phyloP scores from a whole-genome alignment of 2,797 vertebrate species.

The Aldrovandia affinis region DNA sequence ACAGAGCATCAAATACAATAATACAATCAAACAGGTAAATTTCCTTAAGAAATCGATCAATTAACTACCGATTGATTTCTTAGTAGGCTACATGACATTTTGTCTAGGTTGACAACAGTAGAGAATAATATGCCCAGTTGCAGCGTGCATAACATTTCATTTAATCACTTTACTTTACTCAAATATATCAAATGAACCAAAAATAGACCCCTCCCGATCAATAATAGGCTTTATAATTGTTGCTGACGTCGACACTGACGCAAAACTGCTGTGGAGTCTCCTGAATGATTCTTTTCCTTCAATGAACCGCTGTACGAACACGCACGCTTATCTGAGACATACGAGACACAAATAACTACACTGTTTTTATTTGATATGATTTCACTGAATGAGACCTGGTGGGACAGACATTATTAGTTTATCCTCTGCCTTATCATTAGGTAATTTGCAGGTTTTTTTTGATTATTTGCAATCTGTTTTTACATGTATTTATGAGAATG shows the following conservation, averaged over 20 bases:
- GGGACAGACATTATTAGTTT: background rate
- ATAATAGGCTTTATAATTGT: constrained; percentile 93
- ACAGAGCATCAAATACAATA: background rate
- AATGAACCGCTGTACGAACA: constrained; percentile 86
- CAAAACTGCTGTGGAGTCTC: constrained; percentile 96
- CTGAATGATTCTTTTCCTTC: constrained; percentile 98
- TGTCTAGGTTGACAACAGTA: background rate
- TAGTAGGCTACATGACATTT: constrained; percentile 1
- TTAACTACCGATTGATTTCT: background rate
- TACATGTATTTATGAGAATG: background rate
- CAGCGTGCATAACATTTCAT: background rate
- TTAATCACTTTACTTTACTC: constrained; percentile 53
- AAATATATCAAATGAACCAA: constrained; percentile 65
- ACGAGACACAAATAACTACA: constrained; percentile 29
- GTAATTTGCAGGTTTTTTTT: too few species aligned
- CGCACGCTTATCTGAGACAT: constrained; percentile 43
- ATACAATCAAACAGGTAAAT: background rate
- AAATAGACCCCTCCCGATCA: constrained; percentile 78
- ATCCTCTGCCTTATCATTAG: background rate
- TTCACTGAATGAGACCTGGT: background rate
- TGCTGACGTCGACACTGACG: constrained; percentile 96
- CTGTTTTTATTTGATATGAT: constrained; percentile 18
- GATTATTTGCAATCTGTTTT: background rate
- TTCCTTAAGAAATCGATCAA: background rate
- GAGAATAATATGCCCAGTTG: background rate